Evolutionary conservation across 2,113 vertebrate genomes (phyloP).

Genomic region (Ailurus styani): DNA sequence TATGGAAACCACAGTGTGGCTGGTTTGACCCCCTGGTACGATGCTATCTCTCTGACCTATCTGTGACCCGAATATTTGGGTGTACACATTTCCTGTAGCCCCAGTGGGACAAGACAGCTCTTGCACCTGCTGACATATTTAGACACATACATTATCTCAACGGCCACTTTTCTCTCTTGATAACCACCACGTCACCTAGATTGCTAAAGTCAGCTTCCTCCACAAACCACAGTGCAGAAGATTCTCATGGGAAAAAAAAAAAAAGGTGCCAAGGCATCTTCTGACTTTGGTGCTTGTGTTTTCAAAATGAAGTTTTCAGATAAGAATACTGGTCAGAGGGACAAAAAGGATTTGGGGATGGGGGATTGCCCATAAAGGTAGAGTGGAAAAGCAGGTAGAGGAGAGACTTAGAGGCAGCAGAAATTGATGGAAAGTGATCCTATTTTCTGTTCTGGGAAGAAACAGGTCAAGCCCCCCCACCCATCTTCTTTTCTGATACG

Average conservation of each 20-base stretch:
- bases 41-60: conserved; percentile 53
- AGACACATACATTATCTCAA: conserved; percentile 47
- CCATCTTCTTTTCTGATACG: neutral
- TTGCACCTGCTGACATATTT: conserved; percentile 65
- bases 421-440: neutral
- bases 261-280: conserved; percentile 34
- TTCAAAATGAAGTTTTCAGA: neutral
- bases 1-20: neutral
- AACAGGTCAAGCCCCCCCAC: neutral
- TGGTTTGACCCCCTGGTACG: conserved; percentile 24
- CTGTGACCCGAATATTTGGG: conserved; percentile 43
- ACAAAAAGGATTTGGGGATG: neutral
- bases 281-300: neutral
- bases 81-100: conserved; percentile 60
- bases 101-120: neutral
- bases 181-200: conserved; percentile 60
- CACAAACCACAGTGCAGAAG: conserved; percentile 61
- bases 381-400: neutral
- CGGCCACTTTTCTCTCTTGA: conserved; percentile 39
- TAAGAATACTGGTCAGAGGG: neutral
- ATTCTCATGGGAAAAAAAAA: conserved; percentile 67
- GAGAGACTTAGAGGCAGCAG: neutral
- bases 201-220: conserved; percentile 68
- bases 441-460: neutral
- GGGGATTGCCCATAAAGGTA: neutral